Base-by-base conservation (phyloP, 2,888 invertebrate genomes). In the Erebia epiphron region DNA sequence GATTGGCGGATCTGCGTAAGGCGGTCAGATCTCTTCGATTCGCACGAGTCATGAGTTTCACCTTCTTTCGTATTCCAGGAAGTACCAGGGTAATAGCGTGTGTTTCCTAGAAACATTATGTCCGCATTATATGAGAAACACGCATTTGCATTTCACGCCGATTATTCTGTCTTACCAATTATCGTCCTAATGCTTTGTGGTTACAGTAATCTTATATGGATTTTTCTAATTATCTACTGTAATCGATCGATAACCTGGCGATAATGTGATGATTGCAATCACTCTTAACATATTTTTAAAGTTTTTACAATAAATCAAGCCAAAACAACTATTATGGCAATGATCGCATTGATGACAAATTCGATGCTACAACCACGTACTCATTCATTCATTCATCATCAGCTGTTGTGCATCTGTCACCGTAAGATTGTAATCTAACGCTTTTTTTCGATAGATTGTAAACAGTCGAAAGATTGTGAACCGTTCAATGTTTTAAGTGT, bases 51-150 rank as follows among this genome's bases (percentile, higher is more conserved):
- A 61, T 77, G 78, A 83, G 85, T 90, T 90, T 90, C 90, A 86
- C 89, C 85, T 83, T 82, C 82, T 87, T 90, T 87, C 81, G 86
- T 90, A 90, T 90, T 87, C 90, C 82, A 76, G 81, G 82, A 82
- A 80, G 82, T 76, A 71, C 74, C 81, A 80, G 86, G 85, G 46
- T 26, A 54, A 2, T n/a, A n/a, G 46, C 18, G 86, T 79, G 77
- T 77, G 79, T 86, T 87, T 88, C 79, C 83, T 81, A 77, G 79
- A 83, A 77, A 82, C 79, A 21, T 56, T 46, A 76, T 58, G 46
- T 62, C 64, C 70, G 63, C 66, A 66, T 68, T 52, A n/a, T 62
- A 49, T 52, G 16, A 64, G 21, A 14, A n/a, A 50, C n/a, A 43
- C n/a, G 50, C 50, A 13, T 50, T 21, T 26, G 26, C 35, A 21